Evolutionary conservation across 2,888 invertebrate species (phyloP), one percentile per base, ranked within the genome.

Genomic region (Lasioglossum vierecki): DNA sequence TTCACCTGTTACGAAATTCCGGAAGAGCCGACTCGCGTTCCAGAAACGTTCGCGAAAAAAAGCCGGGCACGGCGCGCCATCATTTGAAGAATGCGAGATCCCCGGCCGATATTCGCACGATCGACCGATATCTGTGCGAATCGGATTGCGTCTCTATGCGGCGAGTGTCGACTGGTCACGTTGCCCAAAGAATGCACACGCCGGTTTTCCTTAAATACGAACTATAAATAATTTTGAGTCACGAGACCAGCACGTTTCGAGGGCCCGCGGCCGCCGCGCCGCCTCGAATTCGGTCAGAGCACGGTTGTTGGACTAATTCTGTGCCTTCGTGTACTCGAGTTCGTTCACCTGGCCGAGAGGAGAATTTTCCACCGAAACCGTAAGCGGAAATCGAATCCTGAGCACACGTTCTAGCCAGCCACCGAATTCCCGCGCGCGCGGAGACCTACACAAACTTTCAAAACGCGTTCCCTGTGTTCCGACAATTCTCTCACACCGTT

Each of bases 161-260:
- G 63, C 3, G 39, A 49, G 44, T 44, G 75, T 60, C 26, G 26
- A 1, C 13, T 30, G 60, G 60, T 63, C 60, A 13, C 26, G 60
- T 75, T 39, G 41, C 71, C 75, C 78, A 57, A 83, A 80, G 79
- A 79, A 82, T 81, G 76, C 66, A 35, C 68, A 76, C 35, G 60
- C n/a, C 53, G 84, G 76, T 89, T 92, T 88, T 81, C 81, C 89
- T 90, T 88, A 91, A 91, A 91, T 85, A 88, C 84, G 73, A 5
- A 78, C 91, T 94, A 94, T 93, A 93, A 94, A 94, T 94, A 94
- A 92, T 88, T 89, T 87, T 80, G 86, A 91, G 87, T 88, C 88
- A 89, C 88, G 92, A 92, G 92, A 91, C 90, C 81, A 85, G 87
- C 90, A 89, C 89, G 90, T 92, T 91, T 91, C 90, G 90, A 82